A percentile compares a stretch with the other conserved stretches of the same genome.
Evolutionary conservation across 2,888 invertebrate species (phyloP).

Genomic region (Parnassius orleans): DNA sequence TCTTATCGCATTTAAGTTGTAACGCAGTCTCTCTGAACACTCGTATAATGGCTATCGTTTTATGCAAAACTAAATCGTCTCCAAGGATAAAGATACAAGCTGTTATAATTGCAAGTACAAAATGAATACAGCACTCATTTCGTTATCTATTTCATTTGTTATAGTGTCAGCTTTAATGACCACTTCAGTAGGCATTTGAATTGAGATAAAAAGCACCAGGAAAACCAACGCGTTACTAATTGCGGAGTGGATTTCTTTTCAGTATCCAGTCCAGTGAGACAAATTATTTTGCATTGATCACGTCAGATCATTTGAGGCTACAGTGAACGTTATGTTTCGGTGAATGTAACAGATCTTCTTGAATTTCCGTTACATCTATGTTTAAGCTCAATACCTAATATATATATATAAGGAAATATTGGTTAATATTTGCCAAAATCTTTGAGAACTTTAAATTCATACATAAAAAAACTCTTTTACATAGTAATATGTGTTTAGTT

Average conservation of each 20-base stretch:
- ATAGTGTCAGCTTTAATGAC: conserved; percentile 19
- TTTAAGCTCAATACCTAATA: too few relatives aligned
- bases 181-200: conserved; percentile 16
- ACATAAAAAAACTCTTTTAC: too few relatives aligned
- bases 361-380: too few relatives aligned
- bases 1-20: conserved; percentile 7
- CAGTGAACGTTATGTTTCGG: conserved; percentile 5
- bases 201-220: conserved; percentile 10
- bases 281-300: conserved; percentile 6
- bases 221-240: neutral
- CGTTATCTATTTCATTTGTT: conserved; percentile 21
- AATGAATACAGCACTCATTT: conserved; percentile 17
- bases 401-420: too few relatives aligned
- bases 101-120: conserved; percentile 16
- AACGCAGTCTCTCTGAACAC: neutral
- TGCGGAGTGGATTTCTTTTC: neutral
- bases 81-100: conserved; percentile 18
- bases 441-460: too few relatives aligned
- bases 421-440: too few relatives aligned
- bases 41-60: conserved; percentile 5
- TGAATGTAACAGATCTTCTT: neutral
- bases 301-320: neutral
- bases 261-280: conserved; percentile 5
- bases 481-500: too few relatives aligned
- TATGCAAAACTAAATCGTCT: conserved; percentile 8